Evolutionary conservation across 1,140 invertebrate species (phyloP).

Genomic region (Coptotermes formosanus): DNA sequence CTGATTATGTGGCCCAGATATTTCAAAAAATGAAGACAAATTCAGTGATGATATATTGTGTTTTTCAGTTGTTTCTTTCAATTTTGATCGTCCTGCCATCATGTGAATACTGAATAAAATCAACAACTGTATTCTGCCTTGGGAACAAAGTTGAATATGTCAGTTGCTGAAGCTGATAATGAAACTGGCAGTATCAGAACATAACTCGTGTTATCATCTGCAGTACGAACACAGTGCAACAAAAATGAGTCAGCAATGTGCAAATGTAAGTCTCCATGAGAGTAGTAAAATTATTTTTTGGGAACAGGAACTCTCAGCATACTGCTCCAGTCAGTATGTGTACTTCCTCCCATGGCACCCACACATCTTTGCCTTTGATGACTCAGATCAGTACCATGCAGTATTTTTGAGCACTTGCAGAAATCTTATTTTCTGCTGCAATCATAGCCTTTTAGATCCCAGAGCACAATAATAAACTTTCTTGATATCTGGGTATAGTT

Average conservation of each 20-base stretch:
- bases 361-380: not conserved
- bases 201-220: too few relatives aligned
- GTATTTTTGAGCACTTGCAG: not conserved
- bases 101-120: not conserved
- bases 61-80: not conserved
- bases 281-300: not conserved
- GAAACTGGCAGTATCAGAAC: not conserved
- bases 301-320: not conserved
- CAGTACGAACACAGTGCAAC: not conserved
- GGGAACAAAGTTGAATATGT: not conserved
- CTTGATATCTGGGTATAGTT: not conserved
- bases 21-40: not conserved
- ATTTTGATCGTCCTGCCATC: not conserved
- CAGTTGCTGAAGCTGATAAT: not conserved
- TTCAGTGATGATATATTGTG: not conserved
- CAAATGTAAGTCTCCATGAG: not conserved
- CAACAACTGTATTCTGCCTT: not conserved
- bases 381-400: conserved; percentile 14
- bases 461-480: not conserved
- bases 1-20: not conserved
- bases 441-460: not conserved
- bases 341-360: not conserved
- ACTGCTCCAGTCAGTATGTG: not conserved
- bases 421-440: conserved; percentile 5
- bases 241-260: not conserved